These are phyloP conservation scores for Melieria crassipennis DNA, from an alignment of 2,888 invertebrate genomes.

Conservation along the genomic window DNA sequence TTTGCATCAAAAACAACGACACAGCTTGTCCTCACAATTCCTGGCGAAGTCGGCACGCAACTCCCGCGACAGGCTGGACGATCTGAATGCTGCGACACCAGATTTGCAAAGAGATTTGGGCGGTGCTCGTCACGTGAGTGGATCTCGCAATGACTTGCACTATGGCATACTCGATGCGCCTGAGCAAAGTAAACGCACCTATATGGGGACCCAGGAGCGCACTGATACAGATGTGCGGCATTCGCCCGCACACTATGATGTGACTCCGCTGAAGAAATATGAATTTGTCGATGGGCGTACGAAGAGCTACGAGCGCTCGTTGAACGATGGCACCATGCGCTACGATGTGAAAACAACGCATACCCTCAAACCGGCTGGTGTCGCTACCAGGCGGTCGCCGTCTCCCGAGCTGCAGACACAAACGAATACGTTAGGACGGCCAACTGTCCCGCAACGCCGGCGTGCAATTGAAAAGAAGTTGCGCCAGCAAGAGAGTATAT, in stretches of 20 bases:
- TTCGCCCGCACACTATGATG: conserved; percentile 7
- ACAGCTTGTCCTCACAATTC: conserved; percentile 59
- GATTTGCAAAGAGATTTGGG: conserved; percentile 8
- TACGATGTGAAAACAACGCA: conserved; percentile 50
- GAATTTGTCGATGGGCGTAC: conserved; percentile 46
- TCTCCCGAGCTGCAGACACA: conserved; percentile 63
- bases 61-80: conserved; percentile 61
- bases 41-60: conserved; percentile 59
- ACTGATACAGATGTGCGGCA: conserved; percentile 57
- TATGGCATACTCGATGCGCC: conserved; percentile 39
- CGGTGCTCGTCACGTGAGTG: conserved; percentile 54
- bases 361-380: conserved; percentile 9
- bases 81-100: conserved; percentile 48
- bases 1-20: conserved; percentile 62
- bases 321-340: conserved; percentile 65
- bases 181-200: conserved; percentile 28
- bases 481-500: conserved; percentile 57
- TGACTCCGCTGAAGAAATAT: conserved; percentile 27
- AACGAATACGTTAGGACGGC: conserved; percentile 62
- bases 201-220: conserved; percentile 61
- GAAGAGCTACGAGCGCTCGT: conserved; percentile 49
- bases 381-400: neutral
- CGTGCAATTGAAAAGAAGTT: conserved; percentile 70
- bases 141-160: conserved; percentile 54
- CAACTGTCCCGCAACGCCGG: conserved; percentile 75